A percentile compares a stretch with the other conserved stretches of the same genome.
These are phyloP conservation scores for Scaptomyza tumidula DNA, from an alignment of 2,888 invertebrate species.

Conservation along the genomic window DNA sequence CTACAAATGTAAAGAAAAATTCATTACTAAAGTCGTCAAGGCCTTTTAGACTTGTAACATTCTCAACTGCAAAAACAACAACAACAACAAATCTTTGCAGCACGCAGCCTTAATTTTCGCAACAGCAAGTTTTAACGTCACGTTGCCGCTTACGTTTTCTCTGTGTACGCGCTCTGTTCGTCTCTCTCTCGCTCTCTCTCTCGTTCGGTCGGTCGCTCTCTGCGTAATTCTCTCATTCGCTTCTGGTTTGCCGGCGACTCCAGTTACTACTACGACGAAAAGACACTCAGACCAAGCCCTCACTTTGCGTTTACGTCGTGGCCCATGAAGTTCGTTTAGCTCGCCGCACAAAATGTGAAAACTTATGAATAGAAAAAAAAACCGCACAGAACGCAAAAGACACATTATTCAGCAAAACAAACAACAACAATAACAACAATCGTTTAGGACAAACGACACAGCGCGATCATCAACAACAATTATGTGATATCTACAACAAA, in stretches of 20 bases:
- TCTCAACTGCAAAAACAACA: conserved; percentile 13
- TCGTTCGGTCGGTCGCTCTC: conserved; percentile 24
- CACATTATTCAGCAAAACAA: conserved; percentile 42
- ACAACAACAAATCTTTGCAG: conserved; percentile 23
- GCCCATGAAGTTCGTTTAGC: conserved; percentile 70
- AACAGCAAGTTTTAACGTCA: conserved; percentile 31
- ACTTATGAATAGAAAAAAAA: conserved; percentile 45
- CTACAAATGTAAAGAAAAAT: conserved; percentile 7
- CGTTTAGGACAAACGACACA: conserved; percentile 24
- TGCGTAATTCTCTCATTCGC: conserved; percentile 48
- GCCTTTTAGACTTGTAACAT: conserved; percentile 15
- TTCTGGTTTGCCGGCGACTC: conserved; percentile 65
- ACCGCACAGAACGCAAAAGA: conserved; percentile 42
- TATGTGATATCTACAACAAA: conserved; percentile 75
- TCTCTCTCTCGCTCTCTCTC: conserved; percentile 21
- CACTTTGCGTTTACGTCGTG: conserved; percentile 75
- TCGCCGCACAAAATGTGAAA: conserved; percentile 57
- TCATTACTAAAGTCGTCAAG: conserved; percentile 23
- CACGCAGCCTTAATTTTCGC: conserved; percentile 19
- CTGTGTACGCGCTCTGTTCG: conserved; percentile 24
- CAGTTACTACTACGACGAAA: conserved; percentile 59
- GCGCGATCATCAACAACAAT: conserved; percentile 56
- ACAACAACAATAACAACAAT: conserved; percentile 31
- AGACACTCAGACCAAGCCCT: conserved; percentile 48
- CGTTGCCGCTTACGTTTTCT: conserved; percentile 54